Evolutionary conservation across 2,113 vertebrate species (phyloP), one percentile per base, ranked within the genome.

Genomic region (Pycnonotus jocosus): DNA sequence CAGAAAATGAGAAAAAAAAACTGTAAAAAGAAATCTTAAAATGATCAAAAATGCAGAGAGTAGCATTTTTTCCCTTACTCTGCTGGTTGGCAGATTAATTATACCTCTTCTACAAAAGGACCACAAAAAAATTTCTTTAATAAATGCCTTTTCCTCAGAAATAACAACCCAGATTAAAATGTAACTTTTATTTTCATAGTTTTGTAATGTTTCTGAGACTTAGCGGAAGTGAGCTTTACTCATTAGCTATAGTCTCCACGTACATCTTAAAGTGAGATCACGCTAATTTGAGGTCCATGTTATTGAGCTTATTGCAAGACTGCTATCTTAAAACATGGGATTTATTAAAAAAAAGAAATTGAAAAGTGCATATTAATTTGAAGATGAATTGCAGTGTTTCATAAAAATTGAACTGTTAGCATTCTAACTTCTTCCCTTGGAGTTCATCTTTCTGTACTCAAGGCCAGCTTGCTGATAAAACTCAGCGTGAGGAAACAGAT

Each of bases 31-130:
- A 69, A 22, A 12, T 35, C 33, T 91, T 81, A 31, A 91, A 78
- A 74, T 71, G 9, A 76, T 64, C 19, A 86, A 83, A 94, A 70
- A 40, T 68, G 28, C 35, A 56, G 11, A 53, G 20, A 53, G 20
- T 64, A 76, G 40, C 11, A 23, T 65, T 77, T 93, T 78, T 37
- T 2, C 2, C 4, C 38, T 74, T 58, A 57, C 23, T 86, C 12
- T 84, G 33, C 14, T 35, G 15, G 31, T 17, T 95, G 93, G 42
- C 74, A 96, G 74, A 57, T 51, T 77, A 95, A 93, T 96, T 93
- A 90, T 83, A 94, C 47, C 38, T 83, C 54, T 92, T 50, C 23
- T 70, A 73, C 27, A 38, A 92, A 79, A 83, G 18, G 13, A 73
- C 30, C 21, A 76, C 22, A 5, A 48, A 71, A 91, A 92, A 81